phyloP scores from a whole-genome alignment of 1,140 invertebrate species.

The Drosophila gunungcola region DNA sequence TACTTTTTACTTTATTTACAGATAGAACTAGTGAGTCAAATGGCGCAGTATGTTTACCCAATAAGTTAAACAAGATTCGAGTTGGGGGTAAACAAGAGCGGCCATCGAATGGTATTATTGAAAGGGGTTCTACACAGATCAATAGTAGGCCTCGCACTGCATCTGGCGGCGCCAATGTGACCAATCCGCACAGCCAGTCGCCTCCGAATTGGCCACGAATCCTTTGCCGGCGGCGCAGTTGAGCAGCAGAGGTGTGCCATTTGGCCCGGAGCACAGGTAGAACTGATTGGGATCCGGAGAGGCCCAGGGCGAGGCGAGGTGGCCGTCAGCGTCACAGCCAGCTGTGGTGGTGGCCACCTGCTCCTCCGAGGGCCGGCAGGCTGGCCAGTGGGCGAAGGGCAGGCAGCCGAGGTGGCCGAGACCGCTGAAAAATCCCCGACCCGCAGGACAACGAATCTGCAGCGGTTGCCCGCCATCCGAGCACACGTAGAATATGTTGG shows the following conservation, averaged over 20 bases:
- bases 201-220: conserved; percentile 60
- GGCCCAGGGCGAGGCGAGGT: conserved; percentile 59
- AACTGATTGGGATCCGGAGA: conserved; percentile 70
- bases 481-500: conserved; percentile 81
- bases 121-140: conserved; percentile 25
- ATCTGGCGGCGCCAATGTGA: conserved; percentile 67
- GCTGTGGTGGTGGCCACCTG: conserved; percentile 16
- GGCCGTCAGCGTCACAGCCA: conserved; percentile 53
- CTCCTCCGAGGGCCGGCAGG: conserved; percentile 50
- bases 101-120: conserved; percentile 27
- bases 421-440: conserved; percentile 79
- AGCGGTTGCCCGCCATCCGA: conserved; percentile 56
- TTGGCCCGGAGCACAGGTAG: conserved; percentile 65
- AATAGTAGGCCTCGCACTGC: conserved; percentile 70
- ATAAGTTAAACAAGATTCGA: conserved; percentile 42
- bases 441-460: conserved; percentile 69
- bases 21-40: conserved; percentile 23
- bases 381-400: conserved; percentile 73
- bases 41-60: conserved; percentile 19
- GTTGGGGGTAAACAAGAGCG: not conserved
- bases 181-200: conserved; percentile 76
- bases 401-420: conserved; percentile 71
- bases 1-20: conserved; percentile 37
- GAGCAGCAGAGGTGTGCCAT: conserved; percentile 59
- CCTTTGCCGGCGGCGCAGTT: conserved; percentile 62